Evolutionary conservation across 2,888 invertebrate species (phyloP).

Genomic region (Rhogogaster chlorosoma): DNA sequence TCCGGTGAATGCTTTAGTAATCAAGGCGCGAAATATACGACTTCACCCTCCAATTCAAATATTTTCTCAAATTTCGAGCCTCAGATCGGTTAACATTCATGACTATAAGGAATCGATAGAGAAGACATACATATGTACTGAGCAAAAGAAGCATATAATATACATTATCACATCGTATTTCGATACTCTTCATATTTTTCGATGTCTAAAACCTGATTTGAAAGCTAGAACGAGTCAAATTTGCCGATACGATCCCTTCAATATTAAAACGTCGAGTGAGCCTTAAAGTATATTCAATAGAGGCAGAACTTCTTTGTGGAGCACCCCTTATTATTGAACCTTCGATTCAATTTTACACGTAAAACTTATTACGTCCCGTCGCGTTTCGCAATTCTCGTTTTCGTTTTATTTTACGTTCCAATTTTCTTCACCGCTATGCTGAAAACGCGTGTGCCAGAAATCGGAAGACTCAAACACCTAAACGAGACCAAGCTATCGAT

Average conservation of each 20-base stretch:
- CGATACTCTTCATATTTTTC: background rate
- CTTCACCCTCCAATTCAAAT: background rate
- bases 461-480: slow-evolving; percentile 18
- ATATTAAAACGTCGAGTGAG: slow-evolving; percentile 10
- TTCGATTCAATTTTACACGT: slow-evolving; percentile 36
- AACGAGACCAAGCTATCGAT: slow-evolving; percentile 61
- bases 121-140: background rate
- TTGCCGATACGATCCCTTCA: slow-evolving; percentile 6
- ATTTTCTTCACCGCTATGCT: slow-evolving; percentile 9
- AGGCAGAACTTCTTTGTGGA: background rate
- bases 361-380: slow-evolving; percentile 29
- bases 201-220: background rate
- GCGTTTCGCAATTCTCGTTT: slow-evolving; percentile 19
- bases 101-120: background rate
- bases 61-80: too few species aligned
- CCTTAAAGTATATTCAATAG: slow-evolving; percentile 4
- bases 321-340: slow-evolving; percentile 36
- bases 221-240: background rate
- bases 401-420: slow-evolving; percentile 29
- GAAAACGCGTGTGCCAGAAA: background rate
- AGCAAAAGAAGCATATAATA: background rate
- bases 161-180: background rate
- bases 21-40: background rate
- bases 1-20: background rate
- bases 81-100: background rate